Evolutionary conservation across 2,888 invertebrate genomes (phyloP).

Genomic region (Listrodromus nycthemerus): DNA sequence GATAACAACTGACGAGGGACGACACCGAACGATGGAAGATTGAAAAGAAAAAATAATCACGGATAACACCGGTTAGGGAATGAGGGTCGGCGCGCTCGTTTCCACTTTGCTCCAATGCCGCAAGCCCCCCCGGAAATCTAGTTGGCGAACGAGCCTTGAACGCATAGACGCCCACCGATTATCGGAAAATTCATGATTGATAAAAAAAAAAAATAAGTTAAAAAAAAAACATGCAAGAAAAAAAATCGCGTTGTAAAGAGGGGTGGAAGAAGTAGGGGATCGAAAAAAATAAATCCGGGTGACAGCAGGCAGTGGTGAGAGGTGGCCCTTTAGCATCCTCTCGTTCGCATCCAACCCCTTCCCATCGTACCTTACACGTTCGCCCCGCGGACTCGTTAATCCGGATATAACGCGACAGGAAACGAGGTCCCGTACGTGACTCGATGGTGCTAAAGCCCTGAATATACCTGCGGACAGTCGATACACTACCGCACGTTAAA

Average conservation of each 20-base stretch:
- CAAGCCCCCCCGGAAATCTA: conserved; percentile 12
- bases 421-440: conserved; percentile 46
- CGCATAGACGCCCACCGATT: conserved; percentile 59
- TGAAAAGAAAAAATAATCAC: conserved; percentile 48
- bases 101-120: not conserved
- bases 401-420: conserved; percentile 65
- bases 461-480: conserved; percentile 37
- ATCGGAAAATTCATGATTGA: conserved; percentile 69
- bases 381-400: conserved; percentile 65
- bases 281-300: conserved; percentile 65
- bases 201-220: conserved; percentile 54
- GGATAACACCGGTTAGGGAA: conserved; percentile 42
- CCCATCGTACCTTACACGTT: conserved; percentile 18
- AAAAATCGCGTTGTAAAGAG: not conserved
- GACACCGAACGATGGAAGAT: conserved; percentile 54
- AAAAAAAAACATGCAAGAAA: not conserved
- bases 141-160: conserved; percentile 33
- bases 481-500: conserved; percentile 24
- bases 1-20: conserved; percentile 38
- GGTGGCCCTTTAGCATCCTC: conserved; percentile 43
- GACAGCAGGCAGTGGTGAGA: conserved; percentile 50
- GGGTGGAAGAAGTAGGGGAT: conserved; percentile 35
- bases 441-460: conserved; percentile 35
- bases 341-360: not conserved
- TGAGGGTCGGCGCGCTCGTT: conserved; percentile 34